Evolutionary conservation across 2,888 invertebrate genomes (phyloP).

Genomic region (Ametastegia equiseti): DNA sequence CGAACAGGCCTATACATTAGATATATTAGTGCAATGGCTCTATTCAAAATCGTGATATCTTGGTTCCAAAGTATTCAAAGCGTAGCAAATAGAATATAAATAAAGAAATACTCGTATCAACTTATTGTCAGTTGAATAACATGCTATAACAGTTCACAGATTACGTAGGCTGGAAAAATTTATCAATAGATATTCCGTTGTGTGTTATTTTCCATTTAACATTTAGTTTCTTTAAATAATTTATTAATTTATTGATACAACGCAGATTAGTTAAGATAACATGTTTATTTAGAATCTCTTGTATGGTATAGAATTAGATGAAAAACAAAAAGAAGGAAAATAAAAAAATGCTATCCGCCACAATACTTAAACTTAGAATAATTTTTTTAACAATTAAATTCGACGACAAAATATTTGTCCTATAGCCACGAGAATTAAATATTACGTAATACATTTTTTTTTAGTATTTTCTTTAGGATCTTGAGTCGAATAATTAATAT

Average conservation of each 20-base stretch:
- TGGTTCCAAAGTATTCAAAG: neutral
- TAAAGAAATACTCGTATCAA: neutral
- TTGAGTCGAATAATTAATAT: neutral
- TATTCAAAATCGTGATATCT: neutral
- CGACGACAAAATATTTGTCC: neutral
- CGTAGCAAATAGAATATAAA: conserved; percentile 3
- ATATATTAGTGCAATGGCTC: neutral
- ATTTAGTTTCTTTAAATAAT: neutral
- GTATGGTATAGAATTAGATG: neutral
- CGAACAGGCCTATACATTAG: too few relatives aligned
- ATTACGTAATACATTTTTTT: neutral
- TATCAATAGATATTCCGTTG: neutral
- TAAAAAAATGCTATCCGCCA: neutral
- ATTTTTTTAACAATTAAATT: neutral
- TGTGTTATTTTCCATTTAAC: neutral
- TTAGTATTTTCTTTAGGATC: neutral
- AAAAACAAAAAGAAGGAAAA: neutral
- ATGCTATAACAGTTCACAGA: neutral
- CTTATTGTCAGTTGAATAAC: neutral
- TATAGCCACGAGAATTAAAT: neutral
- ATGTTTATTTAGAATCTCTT: conserved; percentile 14
- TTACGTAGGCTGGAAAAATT: neutral
- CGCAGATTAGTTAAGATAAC: conserved; percentile 4
- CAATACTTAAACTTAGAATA: neutral
- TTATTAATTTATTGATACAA: conserved; percentile 12